phyloP scores from a whole-genome alignment of 2,113 vertebrate species.

The Odontesthes bonariensis region DNA sequence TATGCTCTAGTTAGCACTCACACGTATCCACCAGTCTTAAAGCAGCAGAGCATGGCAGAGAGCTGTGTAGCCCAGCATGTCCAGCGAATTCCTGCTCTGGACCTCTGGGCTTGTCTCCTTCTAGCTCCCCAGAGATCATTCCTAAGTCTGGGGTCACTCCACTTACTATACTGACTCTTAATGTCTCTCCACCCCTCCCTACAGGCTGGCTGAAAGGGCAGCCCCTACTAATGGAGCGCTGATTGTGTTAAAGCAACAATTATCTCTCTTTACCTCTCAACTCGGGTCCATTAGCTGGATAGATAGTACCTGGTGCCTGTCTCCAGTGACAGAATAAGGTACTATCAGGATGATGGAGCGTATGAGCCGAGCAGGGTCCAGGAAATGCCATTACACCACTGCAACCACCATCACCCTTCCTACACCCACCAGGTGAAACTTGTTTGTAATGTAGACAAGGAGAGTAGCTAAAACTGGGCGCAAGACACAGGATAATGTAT shows the following conservation, averaged over 20 bases:
- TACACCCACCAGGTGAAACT: conserved; percentile 4
- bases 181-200: conserved; percentile 43
- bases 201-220: conserved; percentile 57
- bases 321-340: conserved; percentile 57
- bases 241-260: conserved; percentile 76
- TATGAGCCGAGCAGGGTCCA: conserved; percentile 25
- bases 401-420: neutral
- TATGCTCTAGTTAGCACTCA: conserved; percentile 21
- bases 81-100: conserved; percentile 32
- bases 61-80: conserved; percentile 30
- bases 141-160: conserved; percentile 43
- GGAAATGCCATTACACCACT: conserved; percentile 66
- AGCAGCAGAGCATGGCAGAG: conserved; percentile 39
- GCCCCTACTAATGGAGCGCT: conserved; percentile 70
- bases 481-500: conserved; percentile 32
- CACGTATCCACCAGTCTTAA: conserved; percentile 39
- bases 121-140: conserved; percentile 34
- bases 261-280: conserved; percentile 74
- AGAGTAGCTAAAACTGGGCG: conserved; percentile 21
- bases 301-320: conserved; percentile 53
- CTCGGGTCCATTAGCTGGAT: conserved; percentile 73
- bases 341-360: conserved; percentile 68
- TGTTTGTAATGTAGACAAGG: conserved; percentile 41
- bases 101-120: conserved; percentile 37
- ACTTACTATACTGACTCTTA: conserved; percentile 43